Evolutionary conservation across 2,888 invertebrate species (phyloP), one percentile per base, ranked within the genome.

Genomic region (Lapara coniferarum): DNA sequence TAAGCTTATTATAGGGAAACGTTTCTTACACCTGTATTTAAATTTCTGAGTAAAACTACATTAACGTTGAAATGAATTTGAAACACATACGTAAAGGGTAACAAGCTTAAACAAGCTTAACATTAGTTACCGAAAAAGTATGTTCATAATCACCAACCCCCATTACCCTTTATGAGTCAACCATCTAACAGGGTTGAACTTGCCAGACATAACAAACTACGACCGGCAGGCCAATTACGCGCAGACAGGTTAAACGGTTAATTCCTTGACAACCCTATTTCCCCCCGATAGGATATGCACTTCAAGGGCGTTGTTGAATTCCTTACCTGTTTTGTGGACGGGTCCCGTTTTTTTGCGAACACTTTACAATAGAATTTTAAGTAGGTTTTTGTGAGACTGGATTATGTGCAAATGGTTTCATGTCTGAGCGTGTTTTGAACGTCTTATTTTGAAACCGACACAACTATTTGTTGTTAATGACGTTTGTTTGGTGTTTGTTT

Each of bases 191-290:
- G 55, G 69, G 58, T 74, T 75, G 68, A 72, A 74, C 73, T 71
- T 73, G 7, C 66, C 73, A 79, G 75, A 79, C 76, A 71, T 56
- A 74, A 74, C 37, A 77, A 77, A 69, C 56, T 2, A 37, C 56
- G 66, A 70, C 66, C 25, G 58, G 30, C 53, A 51, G 25, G 72
- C 57, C 51, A 53, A 37, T 57, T 70, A 70, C 68, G 72, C 71
- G 69, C 66, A 74, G 72, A 76, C 71, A 69, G 56, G 13, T 69
- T 66, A 66, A 69, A 66, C 66, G 66, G 13, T 52, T 66, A 37
- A 66, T 69, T 56, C 66, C 55, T 69, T 49, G 30, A 49, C 46
- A 14, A 66, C 12, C 63, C 49, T 8, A 46, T 6, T 16, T 46
- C 46, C 49, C 49, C 63, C 19, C 13, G 5, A 1, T 49, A 63